Conservation (phyloP, 2,797 vertebrate species). For the Pantherophis vulpinus region DNA sequence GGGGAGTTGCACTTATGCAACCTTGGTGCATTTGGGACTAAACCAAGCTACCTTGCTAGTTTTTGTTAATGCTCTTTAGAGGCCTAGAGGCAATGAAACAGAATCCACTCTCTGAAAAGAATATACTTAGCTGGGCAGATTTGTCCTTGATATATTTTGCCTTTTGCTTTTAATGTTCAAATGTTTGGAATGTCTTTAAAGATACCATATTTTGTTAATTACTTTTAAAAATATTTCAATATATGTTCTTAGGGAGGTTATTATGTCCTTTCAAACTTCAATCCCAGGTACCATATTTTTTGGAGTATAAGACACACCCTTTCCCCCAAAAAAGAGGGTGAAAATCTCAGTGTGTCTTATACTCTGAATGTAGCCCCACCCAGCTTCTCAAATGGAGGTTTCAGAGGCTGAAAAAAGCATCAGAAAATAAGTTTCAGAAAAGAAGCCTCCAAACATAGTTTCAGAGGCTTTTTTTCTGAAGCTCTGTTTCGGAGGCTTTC, state of each 20-base stretch:
- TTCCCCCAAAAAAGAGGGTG: too few species aligned
- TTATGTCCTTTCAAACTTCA: neutral
- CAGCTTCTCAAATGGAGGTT: too few species aligned
- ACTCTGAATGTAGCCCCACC: too few species aligned
- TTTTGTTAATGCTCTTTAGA: neutral
- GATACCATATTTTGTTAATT: neutral
- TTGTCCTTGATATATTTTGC: neutral
- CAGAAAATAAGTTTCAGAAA: too few species aligned
- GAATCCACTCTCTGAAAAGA: neutral
- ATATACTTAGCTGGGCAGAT: neutral
- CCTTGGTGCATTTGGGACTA: neutral
- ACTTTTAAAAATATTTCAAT: neutral
- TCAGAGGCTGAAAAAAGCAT: too few species aligned
- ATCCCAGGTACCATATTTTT: neutral
- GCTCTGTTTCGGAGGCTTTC: too few species aligned
- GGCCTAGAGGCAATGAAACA: neutral
- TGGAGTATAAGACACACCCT: too few species aligned
- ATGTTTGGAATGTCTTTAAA: neutral
- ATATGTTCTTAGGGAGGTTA: neutral
- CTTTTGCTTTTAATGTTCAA: neutral
- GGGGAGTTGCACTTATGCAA: neutral
- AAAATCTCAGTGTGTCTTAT: too few species aligned
- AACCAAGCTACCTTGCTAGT: neutral
- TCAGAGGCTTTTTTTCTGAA: too few species aligned
- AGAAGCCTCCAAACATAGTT: too few species aligned